Conservation (phyloP, 2,888 invertebrate species). For the Linnaemya tessellans region DNA sequence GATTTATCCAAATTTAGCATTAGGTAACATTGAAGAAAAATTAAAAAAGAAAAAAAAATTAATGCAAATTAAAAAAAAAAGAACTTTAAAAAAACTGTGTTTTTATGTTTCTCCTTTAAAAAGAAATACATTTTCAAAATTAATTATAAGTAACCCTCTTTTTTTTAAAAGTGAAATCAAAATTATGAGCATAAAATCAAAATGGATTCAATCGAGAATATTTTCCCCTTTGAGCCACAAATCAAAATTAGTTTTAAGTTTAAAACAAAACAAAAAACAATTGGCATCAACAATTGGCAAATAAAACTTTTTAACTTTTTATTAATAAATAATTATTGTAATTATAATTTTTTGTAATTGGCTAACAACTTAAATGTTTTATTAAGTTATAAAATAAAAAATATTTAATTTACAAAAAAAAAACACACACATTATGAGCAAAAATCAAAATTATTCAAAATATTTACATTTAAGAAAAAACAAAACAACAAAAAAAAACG, state of each 20-base stretch:
- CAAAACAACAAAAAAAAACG: conserved; percentile 57
- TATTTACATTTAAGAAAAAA: conserved; percentile 68
- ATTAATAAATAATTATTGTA: conserved; percentile 22
- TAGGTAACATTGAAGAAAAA: conserved; percentile 72
- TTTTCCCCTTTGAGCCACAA: conserved; percentile 76
- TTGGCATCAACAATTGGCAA: conserved; percentile 55
- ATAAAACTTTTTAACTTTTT: conserved; percentile 42
- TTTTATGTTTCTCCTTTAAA: conserved; percentile 32
- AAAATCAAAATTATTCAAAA: conserved; percentile 75
- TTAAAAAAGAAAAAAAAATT: no score
- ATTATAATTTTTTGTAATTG: conserved; percentile 61
- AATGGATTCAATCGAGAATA: conserved; percentile 77
- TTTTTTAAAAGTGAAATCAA: conserved; percentile 16
- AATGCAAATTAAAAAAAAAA: conserved; percentile 71
- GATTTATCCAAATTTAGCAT: conserved; percentile 70
- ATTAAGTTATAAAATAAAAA: conserved; percentile 62
- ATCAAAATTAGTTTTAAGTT: conserved; percentile 77
- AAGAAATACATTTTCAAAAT: conserved; percentile 56
- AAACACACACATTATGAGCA: conserved; percentile 70
- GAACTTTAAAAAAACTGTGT: conserved; percentile 78
- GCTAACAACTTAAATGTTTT: conserved; percentile 66
- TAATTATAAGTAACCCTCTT: conserved; percentile 53
- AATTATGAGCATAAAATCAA: conserved; percentile 81
- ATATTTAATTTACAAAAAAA: conserved; percentile 74
- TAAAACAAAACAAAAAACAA: conserved; percentile 50